These are phyloP conservation scores for Drosophila colorata DNA, from an alignment of 2,888 invertebrate species.

Conservation along the genomic window DNA sequence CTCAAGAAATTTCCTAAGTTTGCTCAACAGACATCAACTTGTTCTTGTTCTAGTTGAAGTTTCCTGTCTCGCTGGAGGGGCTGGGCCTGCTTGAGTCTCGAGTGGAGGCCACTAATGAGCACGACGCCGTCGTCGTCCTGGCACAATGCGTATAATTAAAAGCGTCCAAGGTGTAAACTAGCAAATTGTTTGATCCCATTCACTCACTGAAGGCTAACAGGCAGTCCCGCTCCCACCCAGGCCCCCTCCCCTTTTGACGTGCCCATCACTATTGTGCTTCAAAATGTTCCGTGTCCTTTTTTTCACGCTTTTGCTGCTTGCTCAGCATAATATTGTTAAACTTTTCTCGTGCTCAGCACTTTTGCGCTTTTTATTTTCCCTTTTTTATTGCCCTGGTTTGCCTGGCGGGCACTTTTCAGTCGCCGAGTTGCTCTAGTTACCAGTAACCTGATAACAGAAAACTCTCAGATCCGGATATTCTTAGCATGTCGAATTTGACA, in stretches of 20 bases:
- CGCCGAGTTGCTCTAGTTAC: conserved; percentile 58
- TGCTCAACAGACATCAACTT: conserved; percentile 50
- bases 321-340: conserved; percentile 74
- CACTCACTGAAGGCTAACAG: conserved; percentile 39
- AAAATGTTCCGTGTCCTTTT: conserved; percentile 27
- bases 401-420: conserved; percentile 51
- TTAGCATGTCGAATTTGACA: conserved; percentile 38
- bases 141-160: conserved; percentile 77
- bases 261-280: conserved; percentile 6
- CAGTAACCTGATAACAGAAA: conserved; percentile 56
- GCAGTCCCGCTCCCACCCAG: too few species aligned
- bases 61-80: conserved; percentile 46
- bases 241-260: conserved; percentile 4
- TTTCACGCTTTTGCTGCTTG: conserved; percentile 44
- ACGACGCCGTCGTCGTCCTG: conserved; percentile 29
- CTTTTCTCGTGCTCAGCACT: conserved; percentile 69
- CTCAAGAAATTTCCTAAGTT: conserved; percentile 65
- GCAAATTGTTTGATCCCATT: conserved; percentile 81
- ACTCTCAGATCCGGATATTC: conserved; percentile 30
- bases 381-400: conserved; percentile 31
- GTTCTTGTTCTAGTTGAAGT: conserved; percentile 45
- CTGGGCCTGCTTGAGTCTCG: conserved; percentile 12
- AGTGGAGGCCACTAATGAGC: conserved; percentile 66
- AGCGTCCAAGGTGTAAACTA: conserved; percentile 80
- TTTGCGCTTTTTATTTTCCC: conserved; percentile 48